Percentiles rank a stretch among this genome's conserved stretches.
phyloP scores from a whole-genome alignment of 1,140 invertebrate genomes.

The Ylistrum balloti region DNA sequence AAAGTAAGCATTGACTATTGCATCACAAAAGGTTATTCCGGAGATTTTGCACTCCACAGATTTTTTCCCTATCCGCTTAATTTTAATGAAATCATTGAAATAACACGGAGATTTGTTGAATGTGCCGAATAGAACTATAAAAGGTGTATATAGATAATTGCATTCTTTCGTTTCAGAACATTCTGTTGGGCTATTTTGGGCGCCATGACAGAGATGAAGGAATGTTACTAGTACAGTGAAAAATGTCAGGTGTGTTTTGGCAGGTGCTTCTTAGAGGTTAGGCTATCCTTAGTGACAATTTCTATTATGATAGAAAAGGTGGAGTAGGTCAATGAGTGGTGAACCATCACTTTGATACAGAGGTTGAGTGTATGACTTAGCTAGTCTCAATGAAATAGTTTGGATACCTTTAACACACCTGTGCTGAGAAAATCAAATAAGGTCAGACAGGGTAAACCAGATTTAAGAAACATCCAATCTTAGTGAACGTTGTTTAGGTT shows the following conservation, averaged over 20 bases:
- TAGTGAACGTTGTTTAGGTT: too few relatives aligned
- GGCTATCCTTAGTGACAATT: background rate
- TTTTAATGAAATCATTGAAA: too few relatives aligned
- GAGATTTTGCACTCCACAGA: too few relatives aligned
- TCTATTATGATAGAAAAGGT: background rate
- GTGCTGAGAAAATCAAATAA: background rate
- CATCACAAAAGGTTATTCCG: too few relatives aligned
- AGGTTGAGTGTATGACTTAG: background rate
- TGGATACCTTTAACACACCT: background rate
- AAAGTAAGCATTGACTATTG: too few relatives aligned
- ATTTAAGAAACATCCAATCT: background rate
- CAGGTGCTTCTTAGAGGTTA: slow-evolving; percentile 3
- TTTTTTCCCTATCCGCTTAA: too few relatives aligned
- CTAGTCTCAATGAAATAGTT: background rate
- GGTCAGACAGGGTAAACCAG: background rate
- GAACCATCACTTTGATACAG: background rate
- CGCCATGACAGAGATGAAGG: background rate
- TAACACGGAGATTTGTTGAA: too few relatives aligned
- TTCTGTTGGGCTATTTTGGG: background rate
- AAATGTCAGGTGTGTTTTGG: background rate
- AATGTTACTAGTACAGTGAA: background rate
- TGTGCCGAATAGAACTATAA: background rate
- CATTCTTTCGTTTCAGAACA: background rate
- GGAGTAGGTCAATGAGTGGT: background rate
- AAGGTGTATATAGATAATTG: background rate